A percentile compares a stretch with the other conserved stretches of the same genome.
These are phyloP conservation scores for Odocoileus hemionus DNA, from an alignment of 2,113 vertebrate species.

Conservation along the genomic window DNA sequence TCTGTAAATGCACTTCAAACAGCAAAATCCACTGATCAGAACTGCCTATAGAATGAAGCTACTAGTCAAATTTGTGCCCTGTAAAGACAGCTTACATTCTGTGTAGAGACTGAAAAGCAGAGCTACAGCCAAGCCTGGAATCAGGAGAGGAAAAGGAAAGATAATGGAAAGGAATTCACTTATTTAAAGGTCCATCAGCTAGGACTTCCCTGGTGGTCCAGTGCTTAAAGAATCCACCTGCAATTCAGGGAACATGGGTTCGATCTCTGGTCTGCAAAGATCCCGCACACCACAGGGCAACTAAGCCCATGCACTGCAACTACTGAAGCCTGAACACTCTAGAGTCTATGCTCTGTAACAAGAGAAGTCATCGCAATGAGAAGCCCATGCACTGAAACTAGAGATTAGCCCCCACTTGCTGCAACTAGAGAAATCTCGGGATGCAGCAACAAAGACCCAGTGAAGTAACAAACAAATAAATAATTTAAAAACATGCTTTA, in stretches of 20 bases:
- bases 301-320: not conserved
- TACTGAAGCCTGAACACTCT: not conserved
- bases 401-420: not conserved
- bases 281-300: not conserved
- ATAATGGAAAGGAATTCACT: not conserved
- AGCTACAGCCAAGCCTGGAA: not conserved
- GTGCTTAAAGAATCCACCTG: not conserved
- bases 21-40: not conserved
- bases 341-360: not conserved
- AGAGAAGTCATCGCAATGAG: not conserved
- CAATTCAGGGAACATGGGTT: not conserved
- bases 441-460: not conserved
- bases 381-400: not conserved
- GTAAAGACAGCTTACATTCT: not conserved
- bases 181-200: not conserved
- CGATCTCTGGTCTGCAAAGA: not conserved
- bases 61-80: not conserved
- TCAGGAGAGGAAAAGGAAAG: not conserved
- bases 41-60: not conserved
- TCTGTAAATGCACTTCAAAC: not conserved
- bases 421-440: not conserved
- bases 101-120: not conserved
- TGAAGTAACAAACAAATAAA: not conserved
- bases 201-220: not conserved
- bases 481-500: not conserved